These are phyloP conservation scores for Kradibia gibbosae DNA, from an alignment of 1,140 invertebrate genomes.

Conservation along the genomic window DNA sequence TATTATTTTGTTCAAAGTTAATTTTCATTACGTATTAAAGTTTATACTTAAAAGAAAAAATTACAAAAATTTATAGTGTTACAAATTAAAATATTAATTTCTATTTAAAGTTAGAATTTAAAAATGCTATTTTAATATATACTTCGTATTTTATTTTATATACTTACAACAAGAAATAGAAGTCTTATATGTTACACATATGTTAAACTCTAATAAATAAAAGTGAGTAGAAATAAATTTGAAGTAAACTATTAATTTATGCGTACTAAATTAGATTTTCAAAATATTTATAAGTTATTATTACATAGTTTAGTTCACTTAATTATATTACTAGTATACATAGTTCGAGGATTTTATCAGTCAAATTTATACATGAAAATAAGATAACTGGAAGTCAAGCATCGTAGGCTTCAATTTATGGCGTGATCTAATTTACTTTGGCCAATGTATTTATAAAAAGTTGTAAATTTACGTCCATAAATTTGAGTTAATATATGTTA, in stretches of 20 bases:
- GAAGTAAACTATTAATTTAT: neutral
- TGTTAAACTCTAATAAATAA: neutral
- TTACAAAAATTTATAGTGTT: too few relatives aligned
- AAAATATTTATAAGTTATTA: neutral
- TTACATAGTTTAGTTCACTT: slow-evolving; percentile 25
- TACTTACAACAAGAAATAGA: neutral
- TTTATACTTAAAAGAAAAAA: too few relatives aligned
- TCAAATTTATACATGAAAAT: slow-evolving; percentile 37
- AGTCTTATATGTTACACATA: neutral
- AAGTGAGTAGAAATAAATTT: slow-evolving; percentile 8
- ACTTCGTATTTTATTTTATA: neutral
- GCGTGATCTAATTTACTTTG: slow-evolving; percentile 10
- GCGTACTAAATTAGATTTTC: neutral
- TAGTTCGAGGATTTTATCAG: neutral
- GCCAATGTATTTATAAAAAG: slow-evolving; percentile 34
- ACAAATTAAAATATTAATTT: too few relatives aligned
- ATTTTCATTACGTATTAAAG: too few relatives aligned
- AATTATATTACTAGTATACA: slow-evolving; percentile 44
- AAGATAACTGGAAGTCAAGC: slow-evolving; percentile 29
- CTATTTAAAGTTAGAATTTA: too few relatives aligned
- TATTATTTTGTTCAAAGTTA: too few relatives aligned
- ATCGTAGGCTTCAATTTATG: neutral
- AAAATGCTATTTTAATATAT: neutral
- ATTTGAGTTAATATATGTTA: too few relatives aligned
- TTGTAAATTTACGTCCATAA: too few relatives aligned